Percentiles rank a stretch among this genome's conserved stretches.
Conservation (phyloP, 2,113 vertebrate species). For the Amphilophus citrinellus region DNA sequence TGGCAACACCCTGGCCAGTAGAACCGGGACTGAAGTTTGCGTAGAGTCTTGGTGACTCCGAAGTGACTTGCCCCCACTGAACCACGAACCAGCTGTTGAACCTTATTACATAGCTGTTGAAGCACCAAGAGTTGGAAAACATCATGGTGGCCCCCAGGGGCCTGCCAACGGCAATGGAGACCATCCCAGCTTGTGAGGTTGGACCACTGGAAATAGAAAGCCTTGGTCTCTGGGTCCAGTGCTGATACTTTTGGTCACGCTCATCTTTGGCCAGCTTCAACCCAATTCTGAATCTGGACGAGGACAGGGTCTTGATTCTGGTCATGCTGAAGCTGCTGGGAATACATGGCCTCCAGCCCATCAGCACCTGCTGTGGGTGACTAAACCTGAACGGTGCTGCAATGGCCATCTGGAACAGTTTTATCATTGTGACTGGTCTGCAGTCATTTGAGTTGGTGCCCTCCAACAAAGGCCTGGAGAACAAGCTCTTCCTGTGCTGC, state of each 20-base stretch:
- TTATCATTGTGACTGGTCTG: too few species aligned
- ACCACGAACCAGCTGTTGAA: background rate
- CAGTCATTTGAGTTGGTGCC: too few species aligned
- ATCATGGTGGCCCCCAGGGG: fast-evolving
- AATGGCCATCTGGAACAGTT: background rate
- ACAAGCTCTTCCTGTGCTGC: too few species aligned
- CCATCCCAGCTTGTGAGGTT: background rate
- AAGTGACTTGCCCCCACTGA: background rate
- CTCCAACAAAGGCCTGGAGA: too few species aligned
- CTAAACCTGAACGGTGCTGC: too few species aligned
- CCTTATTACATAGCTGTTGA: background rate
- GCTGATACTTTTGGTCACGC: background rate
- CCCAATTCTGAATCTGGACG: too few species aligned
- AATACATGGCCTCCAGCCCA: too few species aligned
- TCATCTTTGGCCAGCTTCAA: too few species aligned
- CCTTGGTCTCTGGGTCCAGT: background rate
- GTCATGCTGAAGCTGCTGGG: too few species aligned
- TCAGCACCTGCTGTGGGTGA: too few species aligned
- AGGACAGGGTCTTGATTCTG: too few species aligned
- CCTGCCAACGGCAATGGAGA: fast-evolving
- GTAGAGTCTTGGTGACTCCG: background rate
- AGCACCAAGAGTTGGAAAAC: background rate
- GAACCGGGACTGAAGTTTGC: fast-evolving
- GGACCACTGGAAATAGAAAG: too few species aligned
- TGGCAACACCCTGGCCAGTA: background rate